Evolutionary conservation across 2,797 vertebrate species (phyloP).

Genomic region (Enteromius paludinosus): DNA sequence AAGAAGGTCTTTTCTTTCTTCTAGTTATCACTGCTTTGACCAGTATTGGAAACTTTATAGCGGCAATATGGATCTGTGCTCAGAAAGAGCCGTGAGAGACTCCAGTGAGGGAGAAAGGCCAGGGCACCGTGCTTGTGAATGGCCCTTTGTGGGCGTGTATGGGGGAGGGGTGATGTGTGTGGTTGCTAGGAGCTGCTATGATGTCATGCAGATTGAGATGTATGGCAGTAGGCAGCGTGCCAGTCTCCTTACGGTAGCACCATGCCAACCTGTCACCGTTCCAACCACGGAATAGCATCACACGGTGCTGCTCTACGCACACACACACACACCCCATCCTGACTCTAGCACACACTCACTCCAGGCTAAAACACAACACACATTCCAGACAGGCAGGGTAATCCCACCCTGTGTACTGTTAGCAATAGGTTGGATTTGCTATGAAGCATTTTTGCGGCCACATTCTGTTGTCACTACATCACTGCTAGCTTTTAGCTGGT

Average conservation of each 20-base stretch:
- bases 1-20: not conserved
- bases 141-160: conserved; percentile 53
- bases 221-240: conserved; percentile 62
- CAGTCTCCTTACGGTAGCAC: conserved; percentile 54
- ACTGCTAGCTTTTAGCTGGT: conserved; percentile 33
- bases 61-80: conserved; percentile 1
- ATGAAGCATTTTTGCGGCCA: conserved; percentile 40
- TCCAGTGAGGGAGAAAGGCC: conserved; percentile 16
- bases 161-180: conserved; percentile 48
- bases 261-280: conserved; percentile 56
- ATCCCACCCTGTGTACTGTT: conserved; percentile 49
- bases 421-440: conserved; percentile 42
- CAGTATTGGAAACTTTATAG: conserved; percentile 6
- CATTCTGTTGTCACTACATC: conserved; percentile 52
- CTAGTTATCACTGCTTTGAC: conserved; percentile 7
- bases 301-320: conserved; percentile 46
- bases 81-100: conserved; percentile 3
- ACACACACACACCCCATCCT: conserved; percentile 22
- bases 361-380: conserved; percentile 44
- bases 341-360: conserved; percentile 37
- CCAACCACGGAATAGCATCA: conserved; percentile 51
- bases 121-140: conserved; percentile 36
- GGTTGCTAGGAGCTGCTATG: conserved; percentile 58
- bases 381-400: conserved; percentile 52
- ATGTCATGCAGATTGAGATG: conserved; percentile 67